These are phyloP conservation scores for Sebastolobus altivelis DNA, from an alignment of 2,797 vertebrate species.

Conservation along the genomic window DNA sequence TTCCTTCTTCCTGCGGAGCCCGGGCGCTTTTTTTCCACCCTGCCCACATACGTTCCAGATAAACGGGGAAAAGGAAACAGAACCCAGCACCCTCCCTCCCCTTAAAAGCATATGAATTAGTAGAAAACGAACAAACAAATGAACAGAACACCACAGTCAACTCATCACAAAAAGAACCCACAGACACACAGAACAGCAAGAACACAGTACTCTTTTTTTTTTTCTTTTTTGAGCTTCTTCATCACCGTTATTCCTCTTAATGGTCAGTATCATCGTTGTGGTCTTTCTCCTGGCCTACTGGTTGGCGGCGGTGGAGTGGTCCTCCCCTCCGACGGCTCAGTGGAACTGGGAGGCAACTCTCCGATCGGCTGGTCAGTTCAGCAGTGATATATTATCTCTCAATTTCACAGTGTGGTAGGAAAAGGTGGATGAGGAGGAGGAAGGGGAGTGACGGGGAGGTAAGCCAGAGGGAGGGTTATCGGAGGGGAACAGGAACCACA, in stretches of 20 bases:
- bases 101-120: conserved; percentile 82
- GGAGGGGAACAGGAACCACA: conserved; percentile 76
- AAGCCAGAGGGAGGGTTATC: conserved; percentile 60
- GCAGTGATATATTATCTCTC: conserved; percentile 81
- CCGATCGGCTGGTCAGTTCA: conserved; percentile 77
- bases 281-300: conserved; percentile 71
- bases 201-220: conserved; percentile 81
- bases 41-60: conserved; percentile 48
- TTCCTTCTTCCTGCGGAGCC: conserved; percentile 60
- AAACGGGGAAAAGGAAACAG: conserved; percentile 73
- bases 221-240: conserved; percentile 63
- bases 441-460: conserved; percentile 47
- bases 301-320: conserved; percentile 61
- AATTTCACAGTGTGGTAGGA: conserved; percentile 88
- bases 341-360: conserved; percentile 70
- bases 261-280: conserved; percentile 62
- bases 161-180: conserved; percentile 87
- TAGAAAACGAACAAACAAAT: conserved; percentile 84
- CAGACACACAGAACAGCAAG: conserved; percentile 88
- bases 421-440: conserved; percentile 64
- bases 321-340: conserved; percentile 69
- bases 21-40: conserved; percentile 48
- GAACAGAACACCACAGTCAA: conserved; percentile 87
- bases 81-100: conserved; percentile 63
- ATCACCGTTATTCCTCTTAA: conserved; percentile 63